Percentiles rank a stretch among this genome's conserved stretches.
These are phyloP conservation scores for Schrankia costaestrigalis DNA, from an alignment of 2,888 invertebrate genomes.

Conservation along the genomic window DNA sequence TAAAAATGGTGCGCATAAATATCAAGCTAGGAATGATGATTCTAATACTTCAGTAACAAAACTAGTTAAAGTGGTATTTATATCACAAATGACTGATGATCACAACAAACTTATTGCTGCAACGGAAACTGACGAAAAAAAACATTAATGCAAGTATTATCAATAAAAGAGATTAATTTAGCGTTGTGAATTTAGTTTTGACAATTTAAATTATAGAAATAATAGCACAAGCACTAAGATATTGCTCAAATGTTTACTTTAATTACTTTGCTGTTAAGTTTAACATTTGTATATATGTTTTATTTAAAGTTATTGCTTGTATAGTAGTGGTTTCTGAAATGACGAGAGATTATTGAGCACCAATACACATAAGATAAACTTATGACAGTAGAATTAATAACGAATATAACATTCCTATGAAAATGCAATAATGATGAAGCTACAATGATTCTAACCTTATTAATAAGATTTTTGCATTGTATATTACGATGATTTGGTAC, in stretches of 20 bases:
- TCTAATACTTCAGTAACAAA: too few relatives aligned
- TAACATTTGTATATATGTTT: conserved; percentile 24
- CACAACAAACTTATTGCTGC: too few relatives aligned
- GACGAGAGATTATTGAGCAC: conserved; percentile 40
- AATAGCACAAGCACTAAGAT: conserved; percentile 49
- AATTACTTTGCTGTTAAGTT: conserved; percentile 45
- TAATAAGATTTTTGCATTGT: conserved; percentile 30
- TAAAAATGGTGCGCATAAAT: not conserved
- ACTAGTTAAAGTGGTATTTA: too few relatives aligned
- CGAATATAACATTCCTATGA: conserved; percentile 38
- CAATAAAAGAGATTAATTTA: conserved; percentile 8
- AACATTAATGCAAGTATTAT: too few relatives aligned
- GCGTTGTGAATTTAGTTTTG: conserved; percentile 33
- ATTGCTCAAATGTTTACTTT: conserved; percentile 56
- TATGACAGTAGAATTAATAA: conserved; percentile 22
- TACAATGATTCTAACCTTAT: conserved; percentile 35
- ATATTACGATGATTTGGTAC: conserved; percentile 25
- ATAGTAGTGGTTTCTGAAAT: conserved; percentile 32
- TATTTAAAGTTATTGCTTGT: conserved; percentile 41
- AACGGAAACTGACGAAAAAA: too few relatives aligned
- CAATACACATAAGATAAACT: conserved; percentile 33
- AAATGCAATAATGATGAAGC: conserved; percentile 45
- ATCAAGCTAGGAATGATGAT: too few relatives aligned
- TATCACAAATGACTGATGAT: too few relatives aligned
- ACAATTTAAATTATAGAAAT: conserved; percentile 43